These are phyloP conservation scores for Corythoichthys haematopterus DNA, from an alignment of 2,113 vertebrate genomes.

Conservation along the genomic window DNA sequence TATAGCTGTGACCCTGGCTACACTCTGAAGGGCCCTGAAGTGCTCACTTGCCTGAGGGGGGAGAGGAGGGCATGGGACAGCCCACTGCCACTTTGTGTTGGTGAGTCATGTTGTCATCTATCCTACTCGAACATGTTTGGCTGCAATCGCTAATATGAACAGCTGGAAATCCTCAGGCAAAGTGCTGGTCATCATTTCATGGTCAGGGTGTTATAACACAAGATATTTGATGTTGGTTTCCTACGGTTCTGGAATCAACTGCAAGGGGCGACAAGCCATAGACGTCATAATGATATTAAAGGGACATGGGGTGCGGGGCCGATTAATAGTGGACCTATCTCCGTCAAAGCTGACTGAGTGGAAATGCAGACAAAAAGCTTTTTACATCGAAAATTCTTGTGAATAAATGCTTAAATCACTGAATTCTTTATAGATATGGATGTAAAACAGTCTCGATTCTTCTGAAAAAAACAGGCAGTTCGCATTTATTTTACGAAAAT, in stretches of 20 bases:
- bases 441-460: too few relatives aligned
- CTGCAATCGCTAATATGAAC: not conserved
- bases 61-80: slow-evolving; percentile 92
- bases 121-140: not conserved
- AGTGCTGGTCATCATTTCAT: not conserved
- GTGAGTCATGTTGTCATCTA: slow-evolving; percentile 67
- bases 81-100: slow-evolving; percentile 86
- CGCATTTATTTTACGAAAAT: too few relatives aligned
- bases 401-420: too few relatives aligned
- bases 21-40: slow-evolving; percentile 78
- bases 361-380: too few relatives aligned
- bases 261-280: not conserved
- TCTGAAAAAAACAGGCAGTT: too few relatives aligned
- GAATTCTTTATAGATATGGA: too few relatives aligned
- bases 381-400: too few relatives aligned
- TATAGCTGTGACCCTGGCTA: slow-evolving; percentile 94
- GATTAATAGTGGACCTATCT: too few relatives aligned
- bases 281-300: too few relatives aligned
- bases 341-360: too few relatives aligned
- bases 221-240: not conserved
- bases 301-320: too few relatives aligned
- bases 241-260: not conserved
- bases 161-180: not conserved
- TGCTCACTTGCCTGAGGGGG: slow-evolving; percentile 85
- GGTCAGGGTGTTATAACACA: not conserved